Conservation (phyloP, 2,113 vertebrate genomes). For the Mastomys coucha region DNA sequence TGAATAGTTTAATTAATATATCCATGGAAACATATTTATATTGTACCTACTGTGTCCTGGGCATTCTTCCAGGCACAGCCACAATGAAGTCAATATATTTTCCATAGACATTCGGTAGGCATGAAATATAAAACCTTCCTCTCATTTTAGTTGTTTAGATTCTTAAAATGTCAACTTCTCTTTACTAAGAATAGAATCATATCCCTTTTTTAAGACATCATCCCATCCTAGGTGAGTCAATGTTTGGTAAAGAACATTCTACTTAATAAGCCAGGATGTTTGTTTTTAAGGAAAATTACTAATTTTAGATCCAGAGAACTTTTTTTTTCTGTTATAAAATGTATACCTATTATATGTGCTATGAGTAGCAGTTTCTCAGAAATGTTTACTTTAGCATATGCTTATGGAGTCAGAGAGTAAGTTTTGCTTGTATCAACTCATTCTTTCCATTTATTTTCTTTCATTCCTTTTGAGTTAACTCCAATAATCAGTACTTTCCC, state of each 20-base stretch:
- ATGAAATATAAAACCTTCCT: background rate
- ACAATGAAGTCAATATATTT: background rate
- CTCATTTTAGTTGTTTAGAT: background rate
- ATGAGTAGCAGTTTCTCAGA: background rate
- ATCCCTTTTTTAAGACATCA: background rate
- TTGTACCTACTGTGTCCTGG: background rate
- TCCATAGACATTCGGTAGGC: background rate
- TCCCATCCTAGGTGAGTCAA: background rate
- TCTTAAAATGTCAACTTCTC: slow-evolving; percentile 36
- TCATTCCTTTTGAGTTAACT: background rate
- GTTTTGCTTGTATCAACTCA: background rate
- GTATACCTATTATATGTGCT: background rate
- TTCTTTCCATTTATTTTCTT: background rate
- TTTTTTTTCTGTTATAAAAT: background rate
- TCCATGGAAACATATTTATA: slow-evolving; percentile 37
- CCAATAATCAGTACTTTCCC: background rate
- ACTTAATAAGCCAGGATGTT: background rate
- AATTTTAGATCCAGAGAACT: background rate
- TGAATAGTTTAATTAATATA: slow-evolving; percentile 51
- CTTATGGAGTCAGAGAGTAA: background rate
- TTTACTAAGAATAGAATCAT: background rate
- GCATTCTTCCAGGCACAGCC: background rate
- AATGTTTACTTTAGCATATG: background rate
- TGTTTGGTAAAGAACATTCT: background rate
- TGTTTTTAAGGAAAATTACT: background rate